These are phyloP conservation scores for Micrasema longulum DNA, from an alignment of 1,140 invertebrate species.

Conservation along the genomic window DNA sequence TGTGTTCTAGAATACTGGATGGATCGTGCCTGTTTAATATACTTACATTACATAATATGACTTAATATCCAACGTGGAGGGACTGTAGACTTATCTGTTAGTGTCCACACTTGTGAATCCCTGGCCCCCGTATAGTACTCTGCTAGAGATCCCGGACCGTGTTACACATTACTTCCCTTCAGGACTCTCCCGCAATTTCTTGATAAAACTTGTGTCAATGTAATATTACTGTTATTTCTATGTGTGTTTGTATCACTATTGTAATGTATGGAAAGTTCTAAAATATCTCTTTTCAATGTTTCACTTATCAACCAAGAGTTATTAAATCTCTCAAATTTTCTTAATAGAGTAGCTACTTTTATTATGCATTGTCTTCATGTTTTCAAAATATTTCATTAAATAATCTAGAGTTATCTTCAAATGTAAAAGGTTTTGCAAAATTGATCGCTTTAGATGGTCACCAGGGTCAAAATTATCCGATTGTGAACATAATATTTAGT, in stretches of 20 bases:
- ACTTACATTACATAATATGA: constrained; percentile 19
- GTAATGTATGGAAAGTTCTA: constrained; percentile 19
- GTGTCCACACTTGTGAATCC: background rate
- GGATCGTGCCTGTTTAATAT: constrained; percentile 54
- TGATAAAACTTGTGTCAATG: constrained; percentile 37
- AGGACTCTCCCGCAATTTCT: too few relatives aligned
- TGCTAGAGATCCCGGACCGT: too few relatives aligned
- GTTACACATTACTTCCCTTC: too few relatives aligned
- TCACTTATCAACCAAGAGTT: constrained; percentile 27
- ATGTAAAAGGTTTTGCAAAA: constrained; percentile 31
- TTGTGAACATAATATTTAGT: constrained; percentile 54
- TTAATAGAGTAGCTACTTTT: constrained; percentile 26
- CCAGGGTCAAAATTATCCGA: constrained; percentile 54
- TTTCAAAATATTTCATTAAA: constrained; percentile 25
- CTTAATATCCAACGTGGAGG: constrained; percentile 32
- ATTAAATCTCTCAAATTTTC: constrained; percentile 25
- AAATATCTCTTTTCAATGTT: constrained; percentile 31
- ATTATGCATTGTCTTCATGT: constrained; percentile 7
- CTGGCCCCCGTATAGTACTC: too few relatives aligned
- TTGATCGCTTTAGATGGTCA: constrained; percentile 54
- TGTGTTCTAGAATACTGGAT: constrained; percentile 49
- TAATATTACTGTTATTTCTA: constrained; percentile 40
- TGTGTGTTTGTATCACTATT: constrained; percentile 40
- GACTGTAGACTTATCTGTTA: constrained; percentile 15
- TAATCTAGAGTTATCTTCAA: constrained; percentile 34